Evolutionary conservation across 2,797 vertebrate genomes (phyloP).

Genomic region (Kryptopterus vitreolus): DNA sequence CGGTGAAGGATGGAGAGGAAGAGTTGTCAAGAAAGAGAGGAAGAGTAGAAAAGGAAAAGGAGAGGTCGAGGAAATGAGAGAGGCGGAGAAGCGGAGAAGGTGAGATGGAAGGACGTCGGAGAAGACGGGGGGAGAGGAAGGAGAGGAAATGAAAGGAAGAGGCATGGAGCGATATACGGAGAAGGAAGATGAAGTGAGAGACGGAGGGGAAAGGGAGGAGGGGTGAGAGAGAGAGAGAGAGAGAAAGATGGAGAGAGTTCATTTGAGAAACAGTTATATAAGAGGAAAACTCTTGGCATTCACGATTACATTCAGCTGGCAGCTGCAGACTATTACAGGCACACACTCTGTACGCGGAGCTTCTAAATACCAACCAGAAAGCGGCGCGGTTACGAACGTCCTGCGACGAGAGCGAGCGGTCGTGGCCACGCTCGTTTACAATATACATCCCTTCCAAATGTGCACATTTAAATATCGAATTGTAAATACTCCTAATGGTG

Average conservation of each 20-base stretch:
- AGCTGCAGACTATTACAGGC: slow-evolving; percentile 31
- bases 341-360: neutral
- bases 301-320: slow-evolving; percentile 27
- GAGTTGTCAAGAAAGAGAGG: neutral
- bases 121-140: neutral
- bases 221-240: neutral
- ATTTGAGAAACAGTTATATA: slow-evolving; percentile 32
- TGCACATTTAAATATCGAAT: too few species aligned
- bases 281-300: slow-evolving; percentile 34
- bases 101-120: neutral
- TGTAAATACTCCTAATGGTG: too few species aligned
- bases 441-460: too few species aligned
- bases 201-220: neutral
- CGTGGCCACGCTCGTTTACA: neutral
- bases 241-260: slow-evolving; percentile 13
- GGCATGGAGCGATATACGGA: neutral
- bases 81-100: neutral
- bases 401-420: neutral
- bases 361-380: neutral
- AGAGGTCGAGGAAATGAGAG: neutral
- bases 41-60: neutral
- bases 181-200: neutral
- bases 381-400: neutral
- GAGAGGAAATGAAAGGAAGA: neutral
- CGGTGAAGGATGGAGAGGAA: too few species aligned